Evolutionary conservation across 1,140 invertebrate species (phyloP), one percentile per base, ranked within the genome.

Genomic region (Lepidurus apus): DNA sequence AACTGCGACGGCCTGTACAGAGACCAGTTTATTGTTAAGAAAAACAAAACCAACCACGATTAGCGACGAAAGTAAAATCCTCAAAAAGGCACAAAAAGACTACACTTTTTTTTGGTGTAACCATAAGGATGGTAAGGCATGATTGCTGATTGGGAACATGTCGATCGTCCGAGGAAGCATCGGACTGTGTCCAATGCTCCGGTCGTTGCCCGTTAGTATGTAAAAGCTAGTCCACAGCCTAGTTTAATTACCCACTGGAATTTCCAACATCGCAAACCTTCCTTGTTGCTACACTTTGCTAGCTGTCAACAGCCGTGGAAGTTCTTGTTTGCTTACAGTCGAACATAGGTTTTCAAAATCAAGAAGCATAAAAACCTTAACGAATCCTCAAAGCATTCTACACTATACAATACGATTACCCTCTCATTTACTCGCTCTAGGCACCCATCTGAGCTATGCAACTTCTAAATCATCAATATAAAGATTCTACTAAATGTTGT

Each of bases 171-270:
- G 21, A 65, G 53, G 21, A 65, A 1, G 53, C 53, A 65, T 5
- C 53, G 9, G 13, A 65, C 53, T 65, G 53, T 65, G 21, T 65
- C 53, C 53, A 17, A 7, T 65, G 53, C 53, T 65, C 21, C 53
- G 53, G 53, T 65, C 53, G 53, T 65, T 65, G 53, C 53, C 53
- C 53, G 53, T 65, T 65, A 9, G 13, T 65, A 65, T 65, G 53
- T 65, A 65, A 65, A 65, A 65, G 17, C 6, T 17, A 7, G 17
- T 65, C 21, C 53, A 47, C 45, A 10, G 10, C 17, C 13, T 7
- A 65, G 34, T 34, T 34, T 34, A 34, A 34, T 34, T 34, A 34
- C 34, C 34, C 3, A 34, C 4, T 34, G 34, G 4, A 34, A 34
- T 34, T 34, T 34, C 34, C 34, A 34, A 34, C 34, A 34, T 34